Base-by-base conservation (phyloP, 1,140 invertebrate species). In the Zelostemma sp. region DNA sequence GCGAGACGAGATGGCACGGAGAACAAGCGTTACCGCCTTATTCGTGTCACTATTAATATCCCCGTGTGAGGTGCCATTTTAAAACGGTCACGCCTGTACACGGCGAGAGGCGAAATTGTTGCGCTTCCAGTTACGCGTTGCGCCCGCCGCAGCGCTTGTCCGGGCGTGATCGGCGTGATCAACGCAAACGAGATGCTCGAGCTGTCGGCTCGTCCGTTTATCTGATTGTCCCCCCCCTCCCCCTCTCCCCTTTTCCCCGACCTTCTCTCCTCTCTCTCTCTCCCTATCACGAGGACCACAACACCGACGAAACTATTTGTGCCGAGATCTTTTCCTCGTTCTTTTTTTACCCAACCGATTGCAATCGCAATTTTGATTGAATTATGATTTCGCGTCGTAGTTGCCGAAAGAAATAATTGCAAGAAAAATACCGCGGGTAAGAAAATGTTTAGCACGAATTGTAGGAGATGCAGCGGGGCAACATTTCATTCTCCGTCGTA, bases 161-260 rank as follows among this genome's bases (percentile, higher is more conserved):
- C 67, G 65, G 74, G 68, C 65, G n/a, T n/a, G n/a, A n/a, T n/a
- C n/a, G n/a, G n/a, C n/a, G n/a, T 79, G 76, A 79, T 79, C 75
- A 75, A 75, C 76, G 73, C 77, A 77, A 79, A 78, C 78, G 75
- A 79, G 73, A 48, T 74, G 78, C 78, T 77, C 65, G 78, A 76
- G 59, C 73, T 77, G 77, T 78, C 72, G 53, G 72, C 57, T 70
- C 40, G 31, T 21, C 43, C n/a, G n/a, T n/a, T n/a, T n/a, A n/a
- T n/a, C n/a, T 46, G 6, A 35, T 53, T 56, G 61, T 51, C 25
- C 46, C 19, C 48, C 25, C 63, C 45, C 25, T 16, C 41, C 35
- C 41, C 57, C 45, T 21, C 12, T 28, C 25, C 31, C 28, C 40
- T 21, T n/a, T n/a, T n/a, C n/a, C n/a, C n/a, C n/a, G n/a, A n/a